phyloP scores from a whole-genome alignment of 2,797 vertebrate genomes.

The Cheirogaleus major region DNA sequence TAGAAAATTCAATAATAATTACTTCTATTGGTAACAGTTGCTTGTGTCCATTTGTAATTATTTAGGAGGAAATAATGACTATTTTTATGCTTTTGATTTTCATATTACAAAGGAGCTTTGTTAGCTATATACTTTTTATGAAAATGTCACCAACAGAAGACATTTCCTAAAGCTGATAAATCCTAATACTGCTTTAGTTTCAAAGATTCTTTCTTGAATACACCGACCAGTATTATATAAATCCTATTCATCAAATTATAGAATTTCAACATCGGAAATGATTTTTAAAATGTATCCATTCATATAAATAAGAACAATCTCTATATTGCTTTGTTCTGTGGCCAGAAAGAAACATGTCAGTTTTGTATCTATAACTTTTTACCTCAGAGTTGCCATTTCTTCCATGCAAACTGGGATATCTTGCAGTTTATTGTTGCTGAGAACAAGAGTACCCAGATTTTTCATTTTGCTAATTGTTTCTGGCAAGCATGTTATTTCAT shows the following conservation, averaged over 20 bases:
- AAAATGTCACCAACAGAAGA: background rate
- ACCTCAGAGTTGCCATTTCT: slow-evolving; percentile 93
- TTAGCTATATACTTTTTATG: background rate
- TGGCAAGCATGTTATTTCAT: slow-evolving; percentile 91
- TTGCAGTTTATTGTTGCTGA: slow-evolving; percentile 92
- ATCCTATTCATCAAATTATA: background rate
- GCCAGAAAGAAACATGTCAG: background rate
- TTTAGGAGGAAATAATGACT: background rate
- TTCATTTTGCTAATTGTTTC: slow-evolving; percentile 91
- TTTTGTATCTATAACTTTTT: slow-evolving; percentile 4
- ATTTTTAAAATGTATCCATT: background rate
- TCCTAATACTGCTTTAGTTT: background rate
- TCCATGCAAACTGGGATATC: slow-evolving; percentile 95
- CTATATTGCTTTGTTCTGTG: background rate
- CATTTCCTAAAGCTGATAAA: background rate
- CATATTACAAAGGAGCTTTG: background rate
- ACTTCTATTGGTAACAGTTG: background rate
- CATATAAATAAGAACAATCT: background rate
- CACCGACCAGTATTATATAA: background rate
- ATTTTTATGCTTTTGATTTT: background rate
- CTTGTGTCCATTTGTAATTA: background rate
- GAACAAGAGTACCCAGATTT: slow-evolving; percentile 93
- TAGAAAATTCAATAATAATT: background rate
- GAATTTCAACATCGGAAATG: background rate
- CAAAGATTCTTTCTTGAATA: background rate